These are phyloP conservation scores for Dugesia japonica DNA, from an alignment of 2,888 invertebrate genomes.

Conservation along the genomic window DNA sequence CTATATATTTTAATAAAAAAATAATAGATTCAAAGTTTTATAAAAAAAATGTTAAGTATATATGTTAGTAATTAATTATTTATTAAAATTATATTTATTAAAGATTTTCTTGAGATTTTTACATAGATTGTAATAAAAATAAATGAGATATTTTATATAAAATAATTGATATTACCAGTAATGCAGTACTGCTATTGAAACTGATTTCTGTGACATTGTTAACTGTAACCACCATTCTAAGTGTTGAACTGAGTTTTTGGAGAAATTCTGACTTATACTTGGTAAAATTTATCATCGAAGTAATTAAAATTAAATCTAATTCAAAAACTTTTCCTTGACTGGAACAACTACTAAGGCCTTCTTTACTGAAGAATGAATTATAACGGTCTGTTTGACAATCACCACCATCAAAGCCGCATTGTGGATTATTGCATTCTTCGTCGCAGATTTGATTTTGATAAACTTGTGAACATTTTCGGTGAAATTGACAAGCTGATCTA, in stretches of 20 bases:
- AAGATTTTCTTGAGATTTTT: too few relatives aligned
- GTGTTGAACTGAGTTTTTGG: not conserved
- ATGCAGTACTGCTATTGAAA: not conserved
- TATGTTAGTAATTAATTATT: too few relatives aligned
- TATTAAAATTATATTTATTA: too few relatives aligned
- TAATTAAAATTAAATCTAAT: not conserved
- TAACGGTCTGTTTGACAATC: not conserved
- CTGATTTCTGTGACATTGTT: not conserved
- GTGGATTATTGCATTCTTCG: not conserved
- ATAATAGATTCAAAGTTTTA: too few relatives aligned
- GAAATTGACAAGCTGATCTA: not conserved
- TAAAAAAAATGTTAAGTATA: too few relatives aligned
- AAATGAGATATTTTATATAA: too few relatives aligned
- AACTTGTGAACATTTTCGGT: not conserved
- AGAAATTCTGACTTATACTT: not conserved
- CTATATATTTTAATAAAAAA: too few relatives aligned
- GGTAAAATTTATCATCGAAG: not conserved
- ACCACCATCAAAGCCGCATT: not conserved
- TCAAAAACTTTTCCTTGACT: not conserved
- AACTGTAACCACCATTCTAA: not conserved
- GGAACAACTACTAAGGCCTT: not conserved
- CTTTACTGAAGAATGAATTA: not conserved
- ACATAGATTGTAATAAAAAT: too few relatives aligned
- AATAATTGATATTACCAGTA: not conserved
- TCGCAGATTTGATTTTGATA: not conserved